phyloP scores from a whole-genome alignment of 2,888 invertebrate species.

The Ceramica pisi region DNA sequence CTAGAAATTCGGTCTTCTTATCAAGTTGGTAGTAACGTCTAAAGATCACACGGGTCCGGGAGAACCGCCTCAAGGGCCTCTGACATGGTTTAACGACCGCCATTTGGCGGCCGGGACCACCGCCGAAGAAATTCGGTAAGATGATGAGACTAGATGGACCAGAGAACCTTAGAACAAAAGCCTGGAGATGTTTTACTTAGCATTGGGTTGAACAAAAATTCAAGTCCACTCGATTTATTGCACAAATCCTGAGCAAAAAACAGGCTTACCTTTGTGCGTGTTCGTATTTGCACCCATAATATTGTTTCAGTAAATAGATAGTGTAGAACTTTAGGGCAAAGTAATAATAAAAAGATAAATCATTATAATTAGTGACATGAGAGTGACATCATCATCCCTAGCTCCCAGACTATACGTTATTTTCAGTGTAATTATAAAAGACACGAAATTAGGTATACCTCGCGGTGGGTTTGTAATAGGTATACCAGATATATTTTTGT shows the following conservation, averaged over 20 bases:
- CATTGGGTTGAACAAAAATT: not conserved
- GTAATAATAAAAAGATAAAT: not conserved
- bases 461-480: not conserved
- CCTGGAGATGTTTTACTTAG: not conserved
- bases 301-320: not conserved
- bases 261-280: not conserved
- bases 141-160: not conserved
- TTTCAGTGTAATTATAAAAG: slow-evolving; percentile 38
- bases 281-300: not conserved
- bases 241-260: not conserved
- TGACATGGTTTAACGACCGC: too few species aligned
- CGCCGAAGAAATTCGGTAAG: not conserved
- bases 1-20: too few species aligned
- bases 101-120: too few species aligned
- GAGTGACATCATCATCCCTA: not conserved
- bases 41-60: too few species aligned
- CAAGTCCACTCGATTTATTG: not conserved
- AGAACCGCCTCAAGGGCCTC: too few species aligned
- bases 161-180: not conserved
- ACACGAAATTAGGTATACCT: slow-evolving; percentile 5
- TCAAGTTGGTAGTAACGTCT: too few species aligned
- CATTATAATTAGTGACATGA: not conserved
- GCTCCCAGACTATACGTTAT: slow-evolving; percentile 5
- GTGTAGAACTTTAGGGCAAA: not conserved
- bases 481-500: too few species aligned